phyloP scores from a whole-genome alignment of 2,797 vertebrate genomes.

The Caiman crocodilus region DNA sequence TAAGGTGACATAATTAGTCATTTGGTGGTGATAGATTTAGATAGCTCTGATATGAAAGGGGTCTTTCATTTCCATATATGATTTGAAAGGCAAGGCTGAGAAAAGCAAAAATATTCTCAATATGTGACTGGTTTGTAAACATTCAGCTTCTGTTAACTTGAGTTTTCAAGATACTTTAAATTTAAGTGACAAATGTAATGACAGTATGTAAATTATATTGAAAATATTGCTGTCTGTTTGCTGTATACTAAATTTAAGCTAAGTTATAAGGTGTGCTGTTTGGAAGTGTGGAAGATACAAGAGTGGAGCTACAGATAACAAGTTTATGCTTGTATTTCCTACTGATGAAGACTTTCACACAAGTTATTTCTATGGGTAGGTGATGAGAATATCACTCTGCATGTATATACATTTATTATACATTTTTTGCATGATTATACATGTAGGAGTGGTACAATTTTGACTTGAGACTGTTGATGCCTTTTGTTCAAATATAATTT shows the following conservation, averaged over 20 bases:
- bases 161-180: conserved; percentile 44
- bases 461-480: conserved; percentile 82
- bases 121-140: conserved; percentile 51
- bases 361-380: conserved; percentile 88
- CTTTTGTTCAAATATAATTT: conserved; percentile 51
- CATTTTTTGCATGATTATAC: conserved; percentile 87
- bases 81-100: conserved; percentile 45
- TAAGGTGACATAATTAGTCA: not conserved
- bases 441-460: conserved; percentile 88
- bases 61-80: conserved; percentile 9
- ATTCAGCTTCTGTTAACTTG: conserved; percentile 35
- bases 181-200: conserved; percentile 68
- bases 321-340: conserved; percentile 86
- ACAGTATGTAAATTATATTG: conserved; percentile 69
- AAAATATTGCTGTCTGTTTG: conserved; percentile 81
- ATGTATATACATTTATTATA: conserved; percentile 83
- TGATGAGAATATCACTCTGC: conserved; percentile 85
- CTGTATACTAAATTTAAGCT: conserved; percentile 83
- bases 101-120: not conserved
- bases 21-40: not conserved
- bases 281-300: conserved; percentile 89
- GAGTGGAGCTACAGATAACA: conserved; percentile 87
- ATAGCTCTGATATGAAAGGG: not conserved
- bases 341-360: conserved; percentile 89
- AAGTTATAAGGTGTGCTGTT: conserved; percentile 86